phyloP scores from a whole-genome alignment of 2,888 invertebrate species.

The Antheraea yamamai region DNA sequence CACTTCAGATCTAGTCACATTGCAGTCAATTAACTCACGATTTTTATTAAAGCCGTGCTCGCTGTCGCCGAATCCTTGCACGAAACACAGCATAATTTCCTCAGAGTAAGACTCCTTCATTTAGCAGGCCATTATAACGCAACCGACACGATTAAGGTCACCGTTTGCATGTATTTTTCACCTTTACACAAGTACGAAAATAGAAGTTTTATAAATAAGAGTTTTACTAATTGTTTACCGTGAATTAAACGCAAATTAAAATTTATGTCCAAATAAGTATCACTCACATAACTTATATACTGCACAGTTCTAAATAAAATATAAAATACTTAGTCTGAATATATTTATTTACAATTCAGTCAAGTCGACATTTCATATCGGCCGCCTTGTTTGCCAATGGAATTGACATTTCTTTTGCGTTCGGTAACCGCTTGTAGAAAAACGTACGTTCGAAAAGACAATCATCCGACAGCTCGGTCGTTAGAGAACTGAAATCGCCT shows the following conservation, averaged over 20 bases:
- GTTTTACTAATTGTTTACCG: conserved; percentile 15
- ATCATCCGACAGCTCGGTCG: conserved; percentile 57
- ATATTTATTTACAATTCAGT: conserved; percentile 19
- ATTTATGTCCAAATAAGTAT: conserved; percentile 18
- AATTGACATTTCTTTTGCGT: conserved; percentile 61
- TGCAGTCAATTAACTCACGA: conserved; percentile 56
- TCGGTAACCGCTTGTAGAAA: conserved; percentile 43
- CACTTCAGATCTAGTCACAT: conserved; percentile 54
- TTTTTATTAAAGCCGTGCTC: conserved; percentile 59
- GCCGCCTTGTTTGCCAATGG: conserved; percentile 38
- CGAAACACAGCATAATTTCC: conserved; percentile 86
- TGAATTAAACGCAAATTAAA: not conserved
- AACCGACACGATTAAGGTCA: conserved; percentile 41
- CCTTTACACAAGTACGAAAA: conserved; percentile 9
- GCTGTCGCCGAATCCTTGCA: conserved; percentile 84
- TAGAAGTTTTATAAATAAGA: not conserved
- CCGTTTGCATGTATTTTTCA: conserved; percentile 29
- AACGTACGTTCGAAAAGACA: conserved; percentile 61
- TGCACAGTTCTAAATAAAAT: not conserved
- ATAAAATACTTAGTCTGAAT: not conserved
- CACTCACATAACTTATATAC: conserved; percentile 18
- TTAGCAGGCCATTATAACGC: conserved; percentile 66
- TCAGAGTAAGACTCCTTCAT: conserved; percentile 77
- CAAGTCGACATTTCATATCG: conserved; percentile 14
- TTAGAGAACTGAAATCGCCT: conserved; percentile 61